Conservation (phyloP, 2,888 invertebrate species). For the Halictus quadricinctus region DNA sequence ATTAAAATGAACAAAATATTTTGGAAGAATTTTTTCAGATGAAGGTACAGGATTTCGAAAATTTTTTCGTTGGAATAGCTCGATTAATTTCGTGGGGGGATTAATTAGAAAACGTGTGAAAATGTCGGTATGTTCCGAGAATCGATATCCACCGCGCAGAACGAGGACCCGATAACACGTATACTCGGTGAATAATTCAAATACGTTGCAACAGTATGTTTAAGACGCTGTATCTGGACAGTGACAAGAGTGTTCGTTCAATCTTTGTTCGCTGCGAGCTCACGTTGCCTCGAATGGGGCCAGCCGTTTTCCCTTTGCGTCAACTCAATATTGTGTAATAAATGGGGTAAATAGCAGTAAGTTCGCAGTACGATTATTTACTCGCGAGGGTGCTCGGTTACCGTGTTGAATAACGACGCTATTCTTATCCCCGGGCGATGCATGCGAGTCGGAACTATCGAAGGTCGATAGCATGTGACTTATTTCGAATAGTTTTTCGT, state of each 20-base stretch:
- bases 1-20: no score
- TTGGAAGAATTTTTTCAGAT: no score
- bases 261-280: constrained; percentile 1
- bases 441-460: neutral
- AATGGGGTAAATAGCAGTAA: constrained; percentile 10
- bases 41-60: no score
- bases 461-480: neutral
- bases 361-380: constrained; percentile 10
- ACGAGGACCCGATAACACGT: neutral
- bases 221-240: constrained; percentile 11
- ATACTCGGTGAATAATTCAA: neutral
- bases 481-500: neutral
- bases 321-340: constrained; percentile 12
- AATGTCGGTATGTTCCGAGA: neutral
- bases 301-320: neutral
- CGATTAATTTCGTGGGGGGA: no score
- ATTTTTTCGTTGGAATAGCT: no score
- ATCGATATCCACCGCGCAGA: neutral
- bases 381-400: neutral
- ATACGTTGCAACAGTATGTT: constrained; percentile 6
- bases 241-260: constrained; percentile 17
- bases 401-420: constrained; percentile 5
- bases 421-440: neutral
- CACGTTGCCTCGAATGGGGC: neutral
- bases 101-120: neutral